Conservation (phyloP, 2,113 vertebrate species). For the Plectropomus leopardus region DNA sequence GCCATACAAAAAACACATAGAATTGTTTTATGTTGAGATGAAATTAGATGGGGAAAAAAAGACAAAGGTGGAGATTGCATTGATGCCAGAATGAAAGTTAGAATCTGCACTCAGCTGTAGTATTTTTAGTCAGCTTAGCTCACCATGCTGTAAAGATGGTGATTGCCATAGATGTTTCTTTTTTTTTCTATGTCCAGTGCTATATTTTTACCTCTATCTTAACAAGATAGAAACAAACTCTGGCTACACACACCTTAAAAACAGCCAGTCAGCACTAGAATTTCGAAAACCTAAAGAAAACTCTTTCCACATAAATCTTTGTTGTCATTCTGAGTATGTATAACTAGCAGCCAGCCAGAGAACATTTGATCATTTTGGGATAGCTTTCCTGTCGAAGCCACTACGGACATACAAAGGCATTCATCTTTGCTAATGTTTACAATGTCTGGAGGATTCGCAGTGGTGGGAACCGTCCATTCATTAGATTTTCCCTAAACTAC, state of each 20-base stretch:
- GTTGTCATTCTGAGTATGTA: constrained; percentile 13
- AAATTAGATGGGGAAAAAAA: neutral
- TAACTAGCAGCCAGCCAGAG: constrained; percentile 30
- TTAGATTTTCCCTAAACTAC: constrained; percentile 32
- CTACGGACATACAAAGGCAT: constrained; percentile 14
- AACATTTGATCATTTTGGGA: constrained; percentile 37
- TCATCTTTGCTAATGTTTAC: constrained; percentile 22
- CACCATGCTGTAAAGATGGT: neutral
- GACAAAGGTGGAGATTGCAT: neutral
- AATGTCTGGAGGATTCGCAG: constrained; percentile 22
- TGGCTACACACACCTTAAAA: constrained; percentile 12
- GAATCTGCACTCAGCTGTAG: neutral
- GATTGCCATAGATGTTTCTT: constrained; percentile 9
- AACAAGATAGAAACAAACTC: constrained; percentile 14
- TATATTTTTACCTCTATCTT: constrained; percentile 24
- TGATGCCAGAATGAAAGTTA: constrained; percentile 9
- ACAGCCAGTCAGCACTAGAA: constrained; percentile 19
- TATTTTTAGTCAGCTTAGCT: constrained; percentile 8
- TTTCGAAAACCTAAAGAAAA: constrained; percentile 28
- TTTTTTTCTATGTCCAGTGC: constrained; percentile 24
- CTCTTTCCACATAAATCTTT: constrained; percentile 6
- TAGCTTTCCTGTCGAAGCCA: constrained; percentile 30
- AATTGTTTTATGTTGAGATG: neutral
- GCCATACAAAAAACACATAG: neutral
- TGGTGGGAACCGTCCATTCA: constrained; percentile 16